phyloP scores from a whole-genome alignment of 2,888 invertebrate species.

The Latrodectus hesperus region DNA sequence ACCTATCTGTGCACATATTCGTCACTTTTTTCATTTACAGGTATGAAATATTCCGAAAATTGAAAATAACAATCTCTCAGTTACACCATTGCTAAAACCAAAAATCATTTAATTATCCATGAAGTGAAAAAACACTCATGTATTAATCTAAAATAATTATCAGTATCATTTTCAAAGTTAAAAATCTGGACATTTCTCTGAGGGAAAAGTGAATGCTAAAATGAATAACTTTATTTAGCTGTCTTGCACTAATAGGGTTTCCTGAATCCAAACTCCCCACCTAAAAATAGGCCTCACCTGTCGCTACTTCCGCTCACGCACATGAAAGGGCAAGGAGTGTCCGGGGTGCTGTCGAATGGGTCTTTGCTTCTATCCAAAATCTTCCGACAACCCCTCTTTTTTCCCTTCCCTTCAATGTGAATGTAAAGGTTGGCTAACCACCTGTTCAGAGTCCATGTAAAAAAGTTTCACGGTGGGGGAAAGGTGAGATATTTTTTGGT shows the following conservation, averaged over 20 bases:
- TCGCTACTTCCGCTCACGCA: constrained; percentile 30
- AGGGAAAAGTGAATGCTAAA: not conserved
- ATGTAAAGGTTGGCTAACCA: constrained; percentile 52
- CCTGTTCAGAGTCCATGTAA: constrained; percentile 16
- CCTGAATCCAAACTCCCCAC: not conserved
- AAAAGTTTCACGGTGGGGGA: constrained; percentile 12
- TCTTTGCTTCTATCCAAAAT: not conserved
- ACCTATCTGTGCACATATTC: too few relatives aligned
- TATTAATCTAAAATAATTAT: too few relatives aligned
- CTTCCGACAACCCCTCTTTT: not conserved
- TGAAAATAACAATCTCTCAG: too few relatives aligned
- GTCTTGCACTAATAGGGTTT: not conserved
- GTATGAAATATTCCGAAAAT: too few relatives aligned
- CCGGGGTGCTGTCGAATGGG: not conserved
- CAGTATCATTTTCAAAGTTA: too few relatives aligned
- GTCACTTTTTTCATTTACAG: too few relatives aligned
- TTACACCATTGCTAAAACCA: too few relatives aligned
- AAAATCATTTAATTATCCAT: too few relatives aligned
- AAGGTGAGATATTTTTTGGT: constrained; percentile 1
- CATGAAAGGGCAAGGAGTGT: not conserved
- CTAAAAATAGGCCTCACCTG: constrained; percentile 23
- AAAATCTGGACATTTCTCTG: too few relatives aligned
- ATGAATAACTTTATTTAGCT: not conserved
- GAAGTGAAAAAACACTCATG: too few relatives aligned
- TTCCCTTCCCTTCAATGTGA: not conserved